Evolutionary conservation across 2,797 vertebrate genomes (phyloP).

Genomic region (Darevskia nairensis): DNA sequence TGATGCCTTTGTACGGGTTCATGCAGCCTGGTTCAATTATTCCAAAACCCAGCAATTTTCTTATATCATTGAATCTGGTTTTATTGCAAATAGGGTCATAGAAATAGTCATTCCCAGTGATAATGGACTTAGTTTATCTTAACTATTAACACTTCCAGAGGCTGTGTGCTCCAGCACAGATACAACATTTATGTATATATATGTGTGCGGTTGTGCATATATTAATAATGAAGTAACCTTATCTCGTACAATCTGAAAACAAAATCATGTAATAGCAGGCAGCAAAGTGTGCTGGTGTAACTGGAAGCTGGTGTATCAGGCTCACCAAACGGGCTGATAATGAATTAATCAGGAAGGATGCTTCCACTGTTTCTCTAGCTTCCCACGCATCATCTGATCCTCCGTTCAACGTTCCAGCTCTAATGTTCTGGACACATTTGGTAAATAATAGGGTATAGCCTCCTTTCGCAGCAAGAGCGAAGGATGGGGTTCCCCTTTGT

Average conservation of each 20-base stretch:
- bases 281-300: constrained; percentile 64
- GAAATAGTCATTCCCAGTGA: constrained; percentile 69
- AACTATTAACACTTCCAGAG: constrained; percentile 74
- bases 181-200: constrained; percentile 71
- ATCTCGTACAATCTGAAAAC: constrained; percentile 74
- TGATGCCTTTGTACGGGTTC: constrained; percentile 59
- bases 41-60: constrained; percentile 73
- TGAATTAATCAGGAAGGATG: constrained; percentile 87
- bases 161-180: constrained; percentile 57
- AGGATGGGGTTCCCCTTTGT: constrained; percentile 60
- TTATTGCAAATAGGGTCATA: constrained; percentile 74
- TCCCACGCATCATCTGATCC: constrained; percentile 68
- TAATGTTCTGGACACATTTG: constrained; percentile 45
- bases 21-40: constrained; percentile 66
- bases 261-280: constrained; percentile 75
- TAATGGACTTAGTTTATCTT: constrained; percentile 80
- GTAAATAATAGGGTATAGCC: constrained; percentile 65
- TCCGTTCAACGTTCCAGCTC: constrained; percentile 67
- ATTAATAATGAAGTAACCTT: constrained; percentile 79
- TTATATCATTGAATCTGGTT: constrained; percentile 70
- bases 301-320: constrained; percentile 70
- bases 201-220: constrained; percentile 63
- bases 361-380: constrained; percentile 76
- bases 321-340: constrained; percentile 72
- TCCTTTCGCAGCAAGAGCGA: constrained; percentile 53